Conservation (phyloP, 2,888 invertebrate genomes). For the Thymelicus sylvestris region DNA sequence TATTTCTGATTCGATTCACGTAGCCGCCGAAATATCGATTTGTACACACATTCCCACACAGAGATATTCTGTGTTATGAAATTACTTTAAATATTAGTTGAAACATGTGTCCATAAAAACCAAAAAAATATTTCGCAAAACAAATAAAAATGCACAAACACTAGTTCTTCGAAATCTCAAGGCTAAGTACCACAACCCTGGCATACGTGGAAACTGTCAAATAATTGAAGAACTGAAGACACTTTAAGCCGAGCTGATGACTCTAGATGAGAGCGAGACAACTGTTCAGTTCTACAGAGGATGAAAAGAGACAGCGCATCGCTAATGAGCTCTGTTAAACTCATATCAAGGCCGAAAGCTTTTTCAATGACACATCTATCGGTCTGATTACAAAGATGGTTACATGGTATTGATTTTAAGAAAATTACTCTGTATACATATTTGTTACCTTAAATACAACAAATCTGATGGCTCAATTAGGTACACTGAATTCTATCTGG, state of each 20-base stretch:
- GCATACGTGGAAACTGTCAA: background rate
- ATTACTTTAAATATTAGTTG: too few species aligned
- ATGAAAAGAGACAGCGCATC: background rate
- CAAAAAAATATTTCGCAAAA: too few species aligned
- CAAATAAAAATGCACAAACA: too few species aligned
- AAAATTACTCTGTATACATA: too few species aligned
- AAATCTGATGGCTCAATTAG: too few species aligned
- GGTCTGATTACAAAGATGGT: background rate
- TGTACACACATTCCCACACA: too few species aligned
- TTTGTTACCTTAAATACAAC: background rate
- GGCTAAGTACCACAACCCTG: background rate
- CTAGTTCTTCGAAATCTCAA: background rate
- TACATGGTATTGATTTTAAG: background rate
- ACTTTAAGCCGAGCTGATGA: background rate
- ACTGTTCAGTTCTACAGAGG: background rate
- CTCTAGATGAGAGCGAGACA: background rate
- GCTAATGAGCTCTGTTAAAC: constrained; percentile 18
- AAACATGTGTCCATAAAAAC: too few species aligned
- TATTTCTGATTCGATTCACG: too few species aligned
- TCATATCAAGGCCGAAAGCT: constrained; percentile 4
- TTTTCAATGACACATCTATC: background rate
- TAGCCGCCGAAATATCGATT: too few species aligned
- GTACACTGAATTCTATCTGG: too few species aligned
- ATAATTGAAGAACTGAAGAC: background rate
- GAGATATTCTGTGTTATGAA: too few species aligned